Conservation (phyloP, 2,113 vertebrate species). For the Fregetta grallaria region DNA sequence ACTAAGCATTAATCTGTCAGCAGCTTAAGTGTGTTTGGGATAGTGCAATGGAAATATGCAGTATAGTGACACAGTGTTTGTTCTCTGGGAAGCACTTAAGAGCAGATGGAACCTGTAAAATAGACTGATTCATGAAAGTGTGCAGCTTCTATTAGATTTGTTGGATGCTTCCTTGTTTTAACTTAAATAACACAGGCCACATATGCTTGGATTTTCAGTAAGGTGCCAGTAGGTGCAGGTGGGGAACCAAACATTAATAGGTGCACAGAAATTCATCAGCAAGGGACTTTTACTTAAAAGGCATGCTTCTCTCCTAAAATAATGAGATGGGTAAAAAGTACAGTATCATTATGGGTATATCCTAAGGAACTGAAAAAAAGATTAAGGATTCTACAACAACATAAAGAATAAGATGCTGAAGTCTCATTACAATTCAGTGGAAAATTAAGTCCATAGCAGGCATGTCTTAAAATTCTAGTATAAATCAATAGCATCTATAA, state of each 20-base stretch:
- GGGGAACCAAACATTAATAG: neutral
- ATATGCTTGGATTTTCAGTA: neutral
- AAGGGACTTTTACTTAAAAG: neutral
- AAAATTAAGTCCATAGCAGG: neutral
- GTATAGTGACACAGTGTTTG: conserved; percentile 47
- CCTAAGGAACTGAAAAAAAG: neutral
- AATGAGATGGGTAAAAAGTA: neutral
- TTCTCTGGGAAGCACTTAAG: conserved; percentile 52
- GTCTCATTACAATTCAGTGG: neutral
- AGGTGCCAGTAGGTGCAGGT: neutral
- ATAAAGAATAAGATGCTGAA: neutral
- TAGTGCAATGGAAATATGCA: conserved; percentile 32
- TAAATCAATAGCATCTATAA: neutral
- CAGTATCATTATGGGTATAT: neutral
- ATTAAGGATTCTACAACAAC: neutral
- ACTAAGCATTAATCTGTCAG: conserved; percentile 71
- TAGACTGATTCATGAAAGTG: conserved; percentile 6
- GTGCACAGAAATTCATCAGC: neutral
- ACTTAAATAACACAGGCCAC: conserved; percentile 15
- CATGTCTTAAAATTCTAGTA: neutral
- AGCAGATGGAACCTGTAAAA: conserved; percentile 61
- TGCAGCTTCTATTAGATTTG: neutral
- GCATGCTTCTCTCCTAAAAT: neutral
- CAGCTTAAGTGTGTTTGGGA: conserved; percentile 67
- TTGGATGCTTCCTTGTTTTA: conserved; percentile 23